These are phyloP conservation scores for Prochilodus magdalenae DNA, from an alignment of 2,113 vertebrate genomes.

Conservation along the genomic window DNA sequence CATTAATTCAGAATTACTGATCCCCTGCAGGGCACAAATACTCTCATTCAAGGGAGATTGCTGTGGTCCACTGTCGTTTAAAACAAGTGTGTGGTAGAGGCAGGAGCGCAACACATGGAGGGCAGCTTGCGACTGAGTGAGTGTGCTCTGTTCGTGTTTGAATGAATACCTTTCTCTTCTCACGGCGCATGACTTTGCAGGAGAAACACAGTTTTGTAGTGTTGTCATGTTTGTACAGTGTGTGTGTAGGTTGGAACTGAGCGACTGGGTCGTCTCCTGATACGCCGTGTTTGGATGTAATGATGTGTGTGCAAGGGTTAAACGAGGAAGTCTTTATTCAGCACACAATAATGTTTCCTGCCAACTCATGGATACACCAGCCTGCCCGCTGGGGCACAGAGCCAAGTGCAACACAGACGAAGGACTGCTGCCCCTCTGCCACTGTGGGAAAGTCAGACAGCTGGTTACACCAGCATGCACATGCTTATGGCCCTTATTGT, in stretches of 20 bases:
- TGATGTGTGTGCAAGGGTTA: conserved; percentile 83
- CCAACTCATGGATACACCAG: conserved; percentile 74
- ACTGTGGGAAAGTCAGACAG: conserved; percentile 79
- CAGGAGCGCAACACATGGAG: conserved; percentile 43
- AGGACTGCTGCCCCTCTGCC: conserved; percentile 88
- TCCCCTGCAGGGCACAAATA: conserved; percentile 83
- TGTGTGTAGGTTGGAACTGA: conserved; percentile 85
- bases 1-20: background rate
- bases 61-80: conserved; percentile 88
- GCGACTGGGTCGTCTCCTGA: conserved; percentile 79
- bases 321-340: conserved; percentile 87
- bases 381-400: conserved; percentile 85
- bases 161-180: background rate
- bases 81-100: conserved; percentile 83
- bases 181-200: background rate
- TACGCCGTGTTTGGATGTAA: conserved; percentile 82
- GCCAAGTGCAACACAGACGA: conserved; percentile 76
- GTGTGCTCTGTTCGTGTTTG: conserved; percentile 41
- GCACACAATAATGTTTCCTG: conserved; percentile 87
- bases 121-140: conserved; percentile 68
- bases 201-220: background rate
- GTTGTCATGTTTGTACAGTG: conserved; percentile 6
- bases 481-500: background rate
- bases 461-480: conserved; percentile 3
- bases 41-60: conserved; percentile 76